Percentiles rank a stretch among this genome's conserved stretches.
Evolutionary conservation across 2,888 invertebrate species (phyloP).

Genomic region (Carabus problematicus): DNA sequence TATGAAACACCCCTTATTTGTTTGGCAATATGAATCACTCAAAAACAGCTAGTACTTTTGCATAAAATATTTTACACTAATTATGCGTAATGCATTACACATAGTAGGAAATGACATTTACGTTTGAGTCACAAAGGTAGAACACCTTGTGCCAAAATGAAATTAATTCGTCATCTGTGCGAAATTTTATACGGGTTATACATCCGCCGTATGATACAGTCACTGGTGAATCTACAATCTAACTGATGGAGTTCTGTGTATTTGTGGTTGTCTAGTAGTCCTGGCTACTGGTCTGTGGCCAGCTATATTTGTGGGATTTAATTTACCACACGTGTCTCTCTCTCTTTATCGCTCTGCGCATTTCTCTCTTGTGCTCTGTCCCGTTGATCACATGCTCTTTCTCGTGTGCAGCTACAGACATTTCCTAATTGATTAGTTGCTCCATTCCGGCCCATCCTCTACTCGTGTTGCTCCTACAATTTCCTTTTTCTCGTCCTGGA

Average conservation of each 20-base stretch:
- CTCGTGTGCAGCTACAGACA: slow-evolving; percentile 30
- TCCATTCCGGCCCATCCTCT: slow-evolving; percentile 30
- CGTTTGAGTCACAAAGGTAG: slow-evolving; percentile 5
- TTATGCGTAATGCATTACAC: no score
- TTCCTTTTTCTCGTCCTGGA: slow-evolving; percentile 28
- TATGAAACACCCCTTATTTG: slow-evolving; percentile 4
- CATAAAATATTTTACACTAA: background rate
- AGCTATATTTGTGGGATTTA: slow-evolving; percentile 8
- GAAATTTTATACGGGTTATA: no score
- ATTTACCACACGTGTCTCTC: slow-evolving; percentile 1
- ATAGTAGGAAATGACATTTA: background rate
- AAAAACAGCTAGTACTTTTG: background rate
- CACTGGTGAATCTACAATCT: no score
- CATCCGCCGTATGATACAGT: no score
- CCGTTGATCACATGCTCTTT: slow-evolving; percentile 23
- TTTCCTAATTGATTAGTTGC: slow-evolving; percentile 38
- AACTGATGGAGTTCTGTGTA: no score
- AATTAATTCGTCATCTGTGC: no score
- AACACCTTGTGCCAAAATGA: slow-evolving; percentile 17
- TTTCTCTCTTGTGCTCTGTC: no score
- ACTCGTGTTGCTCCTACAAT: slow-evolving; percentile 34
- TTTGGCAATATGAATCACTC: slow-evolving; percentile 15
- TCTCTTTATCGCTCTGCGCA: no score
- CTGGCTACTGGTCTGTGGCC: background rate
- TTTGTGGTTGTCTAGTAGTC: no score